Percentiles rank a stretch among this genome's conserved stretches.
Evolutionary conservation across 2,888 invertebrate species (phyloP).

Genomic region (Protonemura montana): DNA sequence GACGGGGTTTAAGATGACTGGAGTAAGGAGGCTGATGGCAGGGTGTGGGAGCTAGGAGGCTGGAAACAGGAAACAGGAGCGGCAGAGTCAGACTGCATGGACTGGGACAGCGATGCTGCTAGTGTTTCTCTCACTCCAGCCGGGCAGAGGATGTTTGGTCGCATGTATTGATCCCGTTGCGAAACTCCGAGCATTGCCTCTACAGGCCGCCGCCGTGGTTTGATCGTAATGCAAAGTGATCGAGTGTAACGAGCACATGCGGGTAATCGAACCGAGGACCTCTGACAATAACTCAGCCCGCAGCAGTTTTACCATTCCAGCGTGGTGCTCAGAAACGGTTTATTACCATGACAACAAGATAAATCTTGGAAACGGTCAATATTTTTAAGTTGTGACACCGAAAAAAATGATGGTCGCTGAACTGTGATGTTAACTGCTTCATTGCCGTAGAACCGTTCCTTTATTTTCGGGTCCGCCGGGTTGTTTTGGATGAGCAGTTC

Average conservation of each 20-base stretch:
- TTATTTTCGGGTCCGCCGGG: not conserved
- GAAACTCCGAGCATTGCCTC: not conserved
- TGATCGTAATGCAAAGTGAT: constrained; percentile 38
- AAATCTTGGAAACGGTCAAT: constrained; percentile 28
- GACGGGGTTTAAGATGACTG: no score
- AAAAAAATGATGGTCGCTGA: not conserved
- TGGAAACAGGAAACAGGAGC: no score
- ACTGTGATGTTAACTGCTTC: not conserved
- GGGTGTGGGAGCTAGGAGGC: no score
- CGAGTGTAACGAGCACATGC: constrained; percentile 37
- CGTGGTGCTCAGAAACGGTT: not conserved
- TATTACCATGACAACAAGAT: not conserved
- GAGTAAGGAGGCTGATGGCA: no score
- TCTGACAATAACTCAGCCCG: constrained; percentile 27
- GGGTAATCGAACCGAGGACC: constrained; percentile 38
- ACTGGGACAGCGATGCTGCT: not conserved
- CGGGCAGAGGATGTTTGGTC: not conserved
- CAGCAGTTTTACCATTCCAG: constrained; percentile 9
- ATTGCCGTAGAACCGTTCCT: not conserved
- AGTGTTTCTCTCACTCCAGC: not conserved
- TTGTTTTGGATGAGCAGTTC: not conserved
- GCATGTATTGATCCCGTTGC: not conserved
- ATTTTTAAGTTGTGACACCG: constrained; percentile 23
- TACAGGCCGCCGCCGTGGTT: constrained; percentile 7
- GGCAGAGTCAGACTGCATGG: no score